A percentile compares a stretch with the other conserved stretches of the same genome.
These are phyloP conservation scores for Drosophila nigromelanica DNA, from an alignment of 1,140 invertebrate species.

Conservation along the genomic window DNA sequence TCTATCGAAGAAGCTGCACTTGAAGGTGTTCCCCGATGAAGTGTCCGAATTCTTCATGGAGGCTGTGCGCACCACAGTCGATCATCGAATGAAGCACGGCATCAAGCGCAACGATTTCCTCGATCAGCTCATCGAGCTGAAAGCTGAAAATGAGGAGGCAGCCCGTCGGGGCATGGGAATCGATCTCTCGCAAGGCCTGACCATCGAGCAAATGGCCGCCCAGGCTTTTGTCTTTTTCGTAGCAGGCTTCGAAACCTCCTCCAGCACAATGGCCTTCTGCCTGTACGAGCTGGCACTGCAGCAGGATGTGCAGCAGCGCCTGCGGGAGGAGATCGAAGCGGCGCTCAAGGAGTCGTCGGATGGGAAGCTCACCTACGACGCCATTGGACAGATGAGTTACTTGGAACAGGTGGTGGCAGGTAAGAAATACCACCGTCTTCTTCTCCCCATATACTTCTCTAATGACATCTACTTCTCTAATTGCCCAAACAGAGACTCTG, in stretches of 20 bases:
- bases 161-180: constrained; percentile 45
- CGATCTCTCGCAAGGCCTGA: constrained; percentile 55
- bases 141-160: constrained; percentile 49
- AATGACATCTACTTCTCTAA: fast-evolving
- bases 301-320: constrained; percentile 84
- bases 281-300: constrained; percentile 83
- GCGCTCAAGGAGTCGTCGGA: constrained; percentile 40
- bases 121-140: constrained; percentile 79
- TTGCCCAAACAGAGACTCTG: constrained; percentile 75
- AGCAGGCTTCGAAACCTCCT: constrained; percentile 79
- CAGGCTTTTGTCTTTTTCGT: constrained; percentile 78
- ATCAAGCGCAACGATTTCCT: constrained; percentile 83
- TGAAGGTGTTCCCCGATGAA: constrained; percentile 68
- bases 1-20: constrained; percentile 44
- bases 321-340: constrained; percentile 84
- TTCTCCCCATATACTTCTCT: too few species aligned
- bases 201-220: constrained; percentile 72
- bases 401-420: constrained; percentile 80
- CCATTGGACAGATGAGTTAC: constrained; percentile 74
- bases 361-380: constrained; percentile 73
- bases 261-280: constrained; percentile 84
- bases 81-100: constrained; percentile 79
- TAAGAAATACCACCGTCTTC: constrained; percentile 16
- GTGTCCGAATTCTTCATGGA: constrained; percentile 81
- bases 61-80: constrained; percentile 75